Conservation (phyloP, 2,888 invertebrate genomes). For the Teleogryllus oceanicus region DNA sequence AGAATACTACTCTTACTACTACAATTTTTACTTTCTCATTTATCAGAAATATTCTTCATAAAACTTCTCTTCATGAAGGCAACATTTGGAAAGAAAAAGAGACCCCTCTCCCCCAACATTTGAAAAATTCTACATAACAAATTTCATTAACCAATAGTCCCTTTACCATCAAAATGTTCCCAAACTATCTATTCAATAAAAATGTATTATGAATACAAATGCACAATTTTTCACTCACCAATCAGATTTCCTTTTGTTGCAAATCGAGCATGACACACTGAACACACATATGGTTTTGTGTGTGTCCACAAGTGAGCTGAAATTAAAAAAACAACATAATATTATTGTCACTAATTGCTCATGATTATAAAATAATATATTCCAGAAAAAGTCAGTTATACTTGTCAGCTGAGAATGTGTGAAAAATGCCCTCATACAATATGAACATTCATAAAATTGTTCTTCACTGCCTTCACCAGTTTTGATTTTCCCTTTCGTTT, state of each 20-base stretch:
- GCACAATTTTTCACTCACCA: slow-evolving; percentile 23
- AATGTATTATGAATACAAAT: too few species aligned
- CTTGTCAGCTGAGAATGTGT: slow-evolving; percentile 31
- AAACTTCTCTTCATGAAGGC: too few species aligned
- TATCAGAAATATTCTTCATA: too few species aligned
- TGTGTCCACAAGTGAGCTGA: slow-evolving; percentile 30
- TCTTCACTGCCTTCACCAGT: slow-evolving; percentile 22
- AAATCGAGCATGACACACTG: slow-evolving; percentile 33
- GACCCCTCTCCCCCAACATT: too few species aligned
- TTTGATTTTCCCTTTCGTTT: slow-evolving; percentile 24
- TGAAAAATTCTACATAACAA: too few species aligned
- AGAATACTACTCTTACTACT: too few species aligned
- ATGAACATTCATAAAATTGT: slow-evolving; percentile 25
- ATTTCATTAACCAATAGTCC: too few species aligned
- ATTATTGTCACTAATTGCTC: not conserved
- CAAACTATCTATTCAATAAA: too few species aligned
- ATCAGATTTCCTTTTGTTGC: slow-evolving; percentile 35
- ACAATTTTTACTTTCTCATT: too few species aligned
- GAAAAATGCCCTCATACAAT: slow-evolving; percentile 27
- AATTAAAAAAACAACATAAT: not conserved
- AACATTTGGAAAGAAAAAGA: too few species aligned
- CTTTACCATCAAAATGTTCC: too few species aligned
- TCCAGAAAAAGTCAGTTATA: not conserved
- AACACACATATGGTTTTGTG: slow-evolving; percentile 33
- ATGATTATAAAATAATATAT: not conserved